phyloP scores from a whole-genome alignment of 2,113 vertebrate genomes.

The Heterotis niloticus region DNA sequence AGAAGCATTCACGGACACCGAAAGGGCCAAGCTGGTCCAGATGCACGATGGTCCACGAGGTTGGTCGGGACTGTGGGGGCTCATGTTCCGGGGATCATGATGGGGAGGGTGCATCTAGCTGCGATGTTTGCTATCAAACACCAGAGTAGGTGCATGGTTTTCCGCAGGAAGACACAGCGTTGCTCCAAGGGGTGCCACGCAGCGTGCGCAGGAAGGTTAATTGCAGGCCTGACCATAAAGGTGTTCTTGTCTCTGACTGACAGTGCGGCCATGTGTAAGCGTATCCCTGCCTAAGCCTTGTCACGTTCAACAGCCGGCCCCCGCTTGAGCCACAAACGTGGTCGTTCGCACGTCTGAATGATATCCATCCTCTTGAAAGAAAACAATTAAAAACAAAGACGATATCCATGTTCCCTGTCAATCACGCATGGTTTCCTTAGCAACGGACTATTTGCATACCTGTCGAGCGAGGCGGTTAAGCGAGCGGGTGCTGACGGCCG shows the following conservation, averaged over 20 bases:
- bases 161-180: too few species aligned
- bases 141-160: too few species aligned
- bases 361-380: background rate
- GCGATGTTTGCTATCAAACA: too few species aligned
- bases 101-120: too few species aligned
- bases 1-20: too few species aligned
- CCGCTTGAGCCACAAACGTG: background rate
- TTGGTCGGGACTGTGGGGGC: too few species aligned
- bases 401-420: constrained; percentile 9
- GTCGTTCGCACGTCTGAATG: background rate
- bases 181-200: background rate
- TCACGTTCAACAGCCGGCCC: background rate
- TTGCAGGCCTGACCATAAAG: background rate
- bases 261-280: background rate
- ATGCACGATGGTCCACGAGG: too few species aligned
- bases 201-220: background rate
- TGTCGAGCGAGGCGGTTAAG: background rate
- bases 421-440: constrained; percentile 3
- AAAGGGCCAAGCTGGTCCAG: too few species aligned
- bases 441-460: constrained; percentile 1
- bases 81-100: too few species aligned
- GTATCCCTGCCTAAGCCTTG: background rate
- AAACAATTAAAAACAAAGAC: constrained; percentile 19
- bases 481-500: constrained; percentile 2
- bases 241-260: background rate